phyloP scores from a whole-genome alignment of 2,888 invertebrate genomes.

The Agrilus biguttatus region DNA sequence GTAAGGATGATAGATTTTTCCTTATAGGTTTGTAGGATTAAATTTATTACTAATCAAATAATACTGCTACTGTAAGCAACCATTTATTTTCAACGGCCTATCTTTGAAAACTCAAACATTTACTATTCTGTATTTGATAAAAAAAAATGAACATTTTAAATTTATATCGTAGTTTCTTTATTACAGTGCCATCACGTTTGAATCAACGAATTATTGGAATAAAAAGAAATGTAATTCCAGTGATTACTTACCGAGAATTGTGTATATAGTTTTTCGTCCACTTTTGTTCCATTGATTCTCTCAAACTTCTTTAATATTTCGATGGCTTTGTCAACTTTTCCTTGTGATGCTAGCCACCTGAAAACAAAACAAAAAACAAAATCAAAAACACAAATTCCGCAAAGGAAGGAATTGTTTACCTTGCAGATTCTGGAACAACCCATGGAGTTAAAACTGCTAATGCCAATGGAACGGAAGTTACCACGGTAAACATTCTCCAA shows the following conservation, averaged over 20 bases:
- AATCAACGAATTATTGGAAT: too few relatives aligned
- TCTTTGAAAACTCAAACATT: too few relatives aligned
- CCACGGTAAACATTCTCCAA: slow-evolving; percentile 66
- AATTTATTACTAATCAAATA: too few relatives aligned
- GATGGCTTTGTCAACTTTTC: slow-evolving; percentile 65
- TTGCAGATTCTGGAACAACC: slow-evolving; percentile 72
- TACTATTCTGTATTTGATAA: too few relatives aligned
- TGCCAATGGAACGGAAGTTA: slow-evolving; percentile 62
- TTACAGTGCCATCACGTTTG: too few relatives aligned
- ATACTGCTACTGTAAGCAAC: too few relatives aligned
- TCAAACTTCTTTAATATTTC: slow-evolving; percentile 67
- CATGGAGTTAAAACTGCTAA: slow-evolving; percentile 59
- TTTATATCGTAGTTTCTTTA: too few relatives aligned
- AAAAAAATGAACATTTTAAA: too few relatives aligned
- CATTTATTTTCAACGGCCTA: too few relatives aligned
- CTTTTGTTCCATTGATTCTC: slow-evolving; percentile 58
- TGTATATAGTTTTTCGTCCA: slow-evolving; percentile 57
- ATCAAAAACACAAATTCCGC: too few relatives aligned
- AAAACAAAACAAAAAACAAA: slow-evolving; percentile 13
- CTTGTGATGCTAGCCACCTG: slow-evolving; percentile 79
- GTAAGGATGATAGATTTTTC: too few relatives aligned
- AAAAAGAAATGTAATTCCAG: neutral
- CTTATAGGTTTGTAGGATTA: too few relatives aligned
- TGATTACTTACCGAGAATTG: slow-evolving; percentile 51
- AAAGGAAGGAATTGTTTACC: slow-evolving; percentile 32